Evolutionary conservation across 2,113 vertebrate genomes (phyloP).

Genomic region (Serinus canaria): DNA sequence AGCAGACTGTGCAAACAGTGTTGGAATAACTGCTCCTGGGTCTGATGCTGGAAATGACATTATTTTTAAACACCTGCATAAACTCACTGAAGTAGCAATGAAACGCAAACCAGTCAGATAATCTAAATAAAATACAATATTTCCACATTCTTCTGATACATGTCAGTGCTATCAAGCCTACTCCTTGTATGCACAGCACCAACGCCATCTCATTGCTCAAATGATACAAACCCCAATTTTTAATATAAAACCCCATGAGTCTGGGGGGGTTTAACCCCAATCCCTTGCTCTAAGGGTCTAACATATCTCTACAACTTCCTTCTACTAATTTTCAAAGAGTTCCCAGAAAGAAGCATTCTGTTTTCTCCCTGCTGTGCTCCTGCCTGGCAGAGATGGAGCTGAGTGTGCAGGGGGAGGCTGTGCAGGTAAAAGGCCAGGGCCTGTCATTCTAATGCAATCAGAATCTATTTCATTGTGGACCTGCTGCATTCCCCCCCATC

Average conservation of each 20-base stretch:
- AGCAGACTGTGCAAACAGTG: neutral
- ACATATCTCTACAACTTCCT: neutral
- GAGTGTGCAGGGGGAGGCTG: slow-evolving; percentile 66
- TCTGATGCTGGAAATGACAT: neutral
- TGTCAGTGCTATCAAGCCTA: neutral
- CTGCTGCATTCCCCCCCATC: slow-evolving; percentile 72
- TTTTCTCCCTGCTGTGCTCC: neutral
- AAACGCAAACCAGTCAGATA: neutral
- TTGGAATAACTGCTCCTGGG: neutral
- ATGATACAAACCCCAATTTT: neutral
- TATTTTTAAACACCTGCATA: neutral
- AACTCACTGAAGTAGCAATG: neutral
- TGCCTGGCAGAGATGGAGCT: neutral
- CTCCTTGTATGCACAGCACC: neutral
- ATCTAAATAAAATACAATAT: neutral
- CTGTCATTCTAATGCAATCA: slow-evolving; percentile 81
- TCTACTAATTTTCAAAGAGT: neutral
- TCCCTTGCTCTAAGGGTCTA: neutral
- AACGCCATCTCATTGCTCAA: neutral
- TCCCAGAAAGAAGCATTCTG: neutral
- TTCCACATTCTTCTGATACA: neutral
- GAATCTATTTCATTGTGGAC: slow-evolving; percentile 83
- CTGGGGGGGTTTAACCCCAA: neutral
- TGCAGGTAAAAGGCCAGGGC: slow-evolving; percentile 76
- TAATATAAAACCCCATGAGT: neutral